phyloP scores from a whole-genome alignment of 2,113 vertebrate species.

The Coracopsis vasa region DNA sequence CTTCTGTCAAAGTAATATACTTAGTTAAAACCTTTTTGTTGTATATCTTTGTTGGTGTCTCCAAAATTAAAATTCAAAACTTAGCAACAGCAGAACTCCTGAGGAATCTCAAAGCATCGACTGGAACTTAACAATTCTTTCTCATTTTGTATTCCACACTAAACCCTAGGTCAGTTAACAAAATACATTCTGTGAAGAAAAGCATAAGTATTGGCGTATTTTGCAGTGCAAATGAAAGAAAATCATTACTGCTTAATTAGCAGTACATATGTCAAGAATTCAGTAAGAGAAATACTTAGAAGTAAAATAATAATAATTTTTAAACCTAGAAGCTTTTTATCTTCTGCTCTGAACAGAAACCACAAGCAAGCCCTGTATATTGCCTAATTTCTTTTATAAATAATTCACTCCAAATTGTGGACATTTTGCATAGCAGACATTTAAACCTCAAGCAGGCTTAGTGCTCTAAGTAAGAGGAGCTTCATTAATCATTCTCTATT shows the following conservation, averaged over 20 bases:
- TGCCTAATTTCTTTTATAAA: slow-evolving; percentile 53
- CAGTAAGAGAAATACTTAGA: slow-evolving; percentile 25
- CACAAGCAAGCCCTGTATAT: not conserved
- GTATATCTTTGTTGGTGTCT: slow-evolving; percentile 24
- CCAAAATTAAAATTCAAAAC: slow-evolving; percentile 60
- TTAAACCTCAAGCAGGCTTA: slow-evolving; percentile 34
- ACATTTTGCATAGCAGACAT: slow-evolving; percentile 21
- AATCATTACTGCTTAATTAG: slow-evolving; percentile 61
- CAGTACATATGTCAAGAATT: slow-evolving; percentile 53
- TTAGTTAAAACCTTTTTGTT: slow-evolving; percentile 55
- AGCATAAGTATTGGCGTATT: slow-evolving; percentile 63
- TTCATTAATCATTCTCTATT: slow-evolving; percentile 46
- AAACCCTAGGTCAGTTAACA: slow-evolving; percentile 55
- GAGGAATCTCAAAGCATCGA: slow-evolving; percentile 14
- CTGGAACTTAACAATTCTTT: not conserved
- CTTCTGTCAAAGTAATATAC: slow-evolving; percentile 69
- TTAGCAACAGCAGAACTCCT: slow-evolving; percentile 29
- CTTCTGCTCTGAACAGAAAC: slow-evolving; percentile 32
- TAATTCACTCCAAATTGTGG: slow-evolving; percentile 34
- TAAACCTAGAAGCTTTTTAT: slow-evolving; percentile 32
- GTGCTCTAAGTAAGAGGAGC: not conserved
- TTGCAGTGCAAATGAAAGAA: slow-evolving; percentile 62
- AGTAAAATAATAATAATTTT: slow-evolving; percentile 28
- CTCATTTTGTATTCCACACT: slow-evolving; percentile 53
- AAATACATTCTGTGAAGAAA: slow-evolving; percentile 54